Evolutionary conservation across 2,113 vertebrate species (phyloP).

Genomic region (Onychorhynchus coronatus): DNA sequence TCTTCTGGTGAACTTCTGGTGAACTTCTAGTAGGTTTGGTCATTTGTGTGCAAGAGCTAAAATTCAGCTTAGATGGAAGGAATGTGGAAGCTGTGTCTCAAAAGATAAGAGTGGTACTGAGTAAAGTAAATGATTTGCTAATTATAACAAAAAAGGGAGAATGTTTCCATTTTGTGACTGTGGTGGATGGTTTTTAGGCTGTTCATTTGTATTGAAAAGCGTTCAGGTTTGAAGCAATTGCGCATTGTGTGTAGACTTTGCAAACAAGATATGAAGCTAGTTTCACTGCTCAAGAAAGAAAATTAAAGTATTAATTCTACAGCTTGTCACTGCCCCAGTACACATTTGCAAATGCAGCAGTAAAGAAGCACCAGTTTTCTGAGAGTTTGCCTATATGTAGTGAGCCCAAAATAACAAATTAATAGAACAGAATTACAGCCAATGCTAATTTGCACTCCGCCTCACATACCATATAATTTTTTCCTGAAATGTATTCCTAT

Average conservation of each 20-base stretch:
- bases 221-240: conserved; percentile 27
- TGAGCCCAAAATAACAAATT: not conserved
- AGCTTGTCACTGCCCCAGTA: not conserved
- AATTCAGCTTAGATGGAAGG: not conserved
- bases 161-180: not conserved
- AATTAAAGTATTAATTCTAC: conserved; percentile 66
- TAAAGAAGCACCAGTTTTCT: not conserved
- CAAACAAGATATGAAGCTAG: conserved; percentile 24
- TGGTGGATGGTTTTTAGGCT: not conserved
- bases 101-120: conserved; percentile 37
- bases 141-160: conserved; percentile 11
- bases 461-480: conserved; percentile 6
- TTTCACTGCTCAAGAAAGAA: not conserved
- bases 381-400: not conserved
- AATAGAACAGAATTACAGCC: conserved; percentile 12
- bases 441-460: not conserved
- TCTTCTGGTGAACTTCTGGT: not conserved
- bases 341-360: conserved; percentile 25
- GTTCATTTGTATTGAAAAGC: conserved; percentile 52
- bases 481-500: not conserved
- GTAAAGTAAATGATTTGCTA: conserved; percentile 43
- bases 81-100: not conserved
- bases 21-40: not conserved
- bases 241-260: not conserved
- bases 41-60: not conserved